phyloP scores from a whole-genome alignment of 1,140 invertebrate species.

The Monomorium pharaonis region DNA sequence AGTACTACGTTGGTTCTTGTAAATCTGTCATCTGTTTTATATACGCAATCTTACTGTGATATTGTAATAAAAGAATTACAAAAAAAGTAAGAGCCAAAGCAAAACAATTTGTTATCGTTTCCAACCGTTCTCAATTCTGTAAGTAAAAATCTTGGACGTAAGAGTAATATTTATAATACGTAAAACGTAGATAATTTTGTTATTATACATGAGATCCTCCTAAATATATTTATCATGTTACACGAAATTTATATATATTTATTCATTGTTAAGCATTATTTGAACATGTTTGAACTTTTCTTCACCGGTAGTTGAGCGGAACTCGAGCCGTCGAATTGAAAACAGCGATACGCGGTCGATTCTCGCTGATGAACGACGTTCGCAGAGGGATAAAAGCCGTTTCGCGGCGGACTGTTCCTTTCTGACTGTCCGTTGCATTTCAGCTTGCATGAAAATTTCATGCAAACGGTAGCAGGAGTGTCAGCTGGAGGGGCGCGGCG shows the following conservation, averaged over 20 bases:
- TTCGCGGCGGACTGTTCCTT: slow-evolving; percentile 29
- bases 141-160: too few species aligned
- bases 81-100: neutral
- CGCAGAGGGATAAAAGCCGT: slow-evolving; percentile 48
- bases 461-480: slow-evolving; percentile 63
- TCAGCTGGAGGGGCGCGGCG: slow-evolving; percentile 63
- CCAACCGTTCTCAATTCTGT: neutral
- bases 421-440: slow-evolving; percentile 50
- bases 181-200: too few species aligned
- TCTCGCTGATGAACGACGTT: slow-evolving; percentile 28
- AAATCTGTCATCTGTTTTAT: neutral
- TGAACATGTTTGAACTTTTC: neutral
- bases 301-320: neutral
- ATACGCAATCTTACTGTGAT: neutral
- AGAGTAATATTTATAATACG: too few species aligned
- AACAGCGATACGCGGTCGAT: slow-evolving; percentile 29
- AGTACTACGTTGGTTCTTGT: neutral
- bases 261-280: neutral
- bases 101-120: neutral
- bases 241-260: neutral
- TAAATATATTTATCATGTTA: too few species aligned
- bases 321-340: neutral
- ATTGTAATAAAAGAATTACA: slow-evolving; percentile 7
- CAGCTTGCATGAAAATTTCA: slow-evolving; percentile 69
- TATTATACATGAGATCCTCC: too few species aligned